Conservation (phyloP, 2,113 vertebrate genomes). For the Chionodraco myersi region DNA sequence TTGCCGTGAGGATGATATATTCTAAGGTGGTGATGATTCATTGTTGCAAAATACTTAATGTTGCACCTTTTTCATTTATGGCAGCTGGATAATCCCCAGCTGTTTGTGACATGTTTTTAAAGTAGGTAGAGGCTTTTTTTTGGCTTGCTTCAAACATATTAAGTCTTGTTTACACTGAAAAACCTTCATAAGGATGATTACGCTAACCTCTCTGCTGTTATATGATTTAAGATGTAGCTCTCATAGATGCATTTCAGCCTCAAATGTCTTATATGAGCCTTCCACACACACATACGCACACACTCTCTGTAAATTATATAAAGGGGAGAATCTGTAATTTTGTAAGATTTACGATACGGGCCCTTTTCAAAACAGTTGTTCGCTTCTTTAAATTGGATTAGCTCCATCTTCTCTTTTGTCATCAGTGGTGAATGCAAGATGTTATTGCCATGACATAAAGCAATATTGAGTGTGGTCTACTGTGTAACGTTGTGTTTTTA, state of each 20-base stretch:
- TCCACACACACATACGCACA: conserved; percentile 18
- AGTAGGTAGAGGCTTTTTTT: neutral
- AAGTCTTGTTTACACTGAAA: conserved; percentile 26
- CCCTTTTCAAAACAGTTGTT: conserved; percentile 39
- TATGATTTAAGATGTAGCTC: conserved; percentile 4
- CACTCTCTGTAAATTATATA: conserved; percentile 10
- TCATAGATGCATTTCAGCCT: conserved; percentile 16
- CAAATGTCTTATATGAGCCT: neutral
- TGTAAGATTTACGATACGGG: conserved; percentile 42
- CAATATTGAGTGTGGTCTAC: conserved; percentile 48
- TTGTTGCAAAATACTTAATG: neutral
- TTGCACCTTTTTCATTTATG: neutral
- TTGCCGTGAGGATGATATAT: neutral
- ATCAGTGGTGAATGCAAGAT: conserved; percentile 23
- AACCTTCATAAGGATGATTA: neutral
- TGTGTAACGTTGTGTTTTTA: conserved; percentile 41
- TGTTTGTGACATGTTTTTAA: neutral
- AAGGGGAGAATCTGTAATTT: conserved; percentile 47
- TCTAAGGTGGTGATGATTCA: neutral
- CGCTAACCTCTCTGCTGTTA: neutral
- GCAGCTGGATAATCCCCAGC: neutral
- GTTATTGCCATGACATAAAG: conserved; percentile 52
- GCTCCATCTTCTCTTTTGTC: conserved; percentile 37
- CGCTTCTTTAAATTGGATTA: conserved; percentile 55
- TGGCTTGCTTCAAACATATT: conserved; percentile 1